Base-by-base conservation (phyloP, 1,140 invertebrate species). In the Leptopilina clavipes region DNA sequence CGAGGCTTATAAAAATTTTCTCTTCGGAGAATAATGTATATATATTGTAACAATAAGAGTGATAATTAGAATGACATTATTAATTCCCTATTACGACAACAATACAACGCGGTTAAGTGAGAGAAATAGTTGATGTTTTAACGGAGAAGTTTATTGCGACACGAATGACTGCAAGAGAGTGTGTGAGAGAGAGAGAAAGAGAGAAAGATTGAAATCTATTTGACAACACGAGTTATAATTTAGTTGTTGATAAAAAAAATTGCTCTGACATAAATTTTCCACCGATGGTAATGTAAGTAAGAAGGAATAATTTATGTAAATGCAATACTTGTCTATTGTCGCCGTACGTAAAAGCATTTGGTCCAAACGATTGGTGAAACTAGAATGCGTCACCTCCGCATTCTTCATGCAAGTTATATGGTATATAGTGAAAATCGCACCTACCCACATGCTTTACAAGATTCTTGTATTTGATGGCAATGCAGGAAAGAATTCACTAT, bases 281-380 rank as follows among this genome's bases (percentile, higher is more conserved):
- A n/a, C 31, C 59, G 12, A 65, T 14, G 25, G 22, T n/a, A 65
- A 65, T 65, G 25, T 31, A 65, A 31, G 56, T 65, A 8, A 65
- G n/a, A n/a, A n/a, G 25, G 22, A 65, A 65, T 65, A 65, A 65
- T 65, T 65, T 65, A 65, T 65, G 25, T 37, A 37, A 65, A 65
- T 65, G 22, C 59, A 65, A 65, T 12, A 31, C 25, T 8, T 7
- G 2, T 40, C 37, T 40, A 40, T 40, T 40, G 37, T 40, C 37
- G 37, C 7, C 37, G 37, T 40, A 40, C 37, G 9, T 40, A 40
- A 40, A 40, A 3, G 37, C 37, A 6, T 40, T 31, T 22, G 59
- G 59, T 65, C 59, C 59, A n/a, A n/a, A 65, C 59, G 56, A 65
- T 65, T 31, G 59, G 59, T 65, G 22, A 31, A 65, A 37, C 59